These are phyloP conservation scores for Australoheros scitulus DNA, from an alignment of 2,113 vertebrate species.

Conservation along the genomic window DNA sequence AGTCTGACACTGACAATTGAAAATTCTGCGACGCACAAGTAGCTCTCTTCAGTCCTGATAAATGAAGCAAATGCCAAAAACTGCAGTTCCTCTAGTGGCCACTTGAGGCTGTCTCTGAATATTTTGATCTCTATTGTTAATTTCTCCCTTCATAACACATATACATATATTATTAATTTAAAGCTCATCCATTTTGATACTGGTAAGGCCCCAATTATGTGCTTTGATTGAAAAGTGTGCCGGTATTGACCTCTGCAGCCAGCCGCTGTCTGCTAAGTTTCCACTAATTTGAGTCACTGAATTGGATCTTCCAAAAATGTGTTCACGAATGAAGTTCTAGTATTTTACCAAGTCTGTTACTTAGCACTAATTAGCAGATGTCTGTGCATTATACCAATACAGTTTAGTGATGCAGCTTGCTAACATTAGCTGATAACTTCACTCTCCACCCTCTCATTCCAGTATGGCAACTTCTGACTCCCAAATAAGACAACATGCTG, in stretches of 20 bases:
- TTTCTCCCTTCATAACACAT: no score
- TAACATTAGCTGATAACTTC: background rate
- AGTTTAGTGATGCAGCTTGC: accelerated
- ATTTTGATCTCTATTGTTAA: background rate
- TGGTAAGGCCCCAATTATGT: background rate
- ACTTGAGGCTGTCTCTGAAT: background rate
- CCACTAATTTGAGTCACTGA: background rate
- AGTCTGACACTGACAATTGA: background rate
- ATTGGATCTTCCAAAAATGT: background rate
- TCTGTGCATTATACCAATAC: background rate
- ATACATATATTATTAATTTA: background rate
- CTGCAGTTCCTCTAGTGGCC: background rate
- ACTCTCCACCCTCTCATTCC: background rate
- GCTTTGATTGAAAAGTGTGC: no score
- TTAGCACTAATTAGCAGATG: background rate
- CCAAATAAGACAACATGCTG: background rate
- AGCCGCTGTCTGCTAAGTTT: background rate
- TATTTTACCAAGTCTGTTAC: background rate
- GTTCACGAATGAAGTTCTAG: background rate
- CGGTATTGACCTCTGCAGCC: no score
- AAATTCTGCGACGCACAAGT: background rate
- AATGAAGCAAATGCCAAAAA: background rate
- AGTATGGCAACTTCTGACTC: background rate
- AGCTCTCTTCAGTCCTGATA: background rate
- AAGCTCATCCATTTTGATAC: background rate